A percentile compares a stretch with the other conserved stretches of the same genome.
phyloP scores from a whole-genome alignment of 1,140 invertebrate genomes.

The Alviniconcha marisindica region DNA sequence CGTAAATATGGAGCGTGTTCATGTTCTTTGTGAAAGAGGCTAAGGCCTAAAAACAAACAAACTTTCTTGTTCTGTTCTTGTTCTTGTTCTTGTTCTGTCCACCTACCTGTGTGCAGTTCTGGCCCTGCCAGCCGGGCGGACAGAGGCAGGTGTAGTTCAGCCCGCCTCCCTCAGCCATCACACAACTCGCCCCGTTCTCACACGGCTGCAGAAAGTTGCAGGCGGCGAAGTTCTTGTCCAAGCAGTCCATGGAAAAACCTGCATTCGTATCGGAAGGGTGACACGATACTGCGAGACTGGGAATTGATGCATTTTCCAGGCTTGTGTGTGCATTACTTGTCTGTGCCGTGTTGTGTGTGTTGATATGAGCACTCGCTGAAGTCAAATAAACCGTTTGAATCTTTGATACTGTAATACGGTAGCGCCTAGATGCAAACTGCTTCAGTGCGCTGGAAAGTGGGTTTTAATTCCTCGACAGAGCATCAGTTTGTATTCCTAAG shows the following conservation, averaged over 20 bases:
- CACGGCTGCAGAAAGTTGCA: constrained; percentile 56
- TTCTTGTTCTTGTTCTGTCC: background rate
- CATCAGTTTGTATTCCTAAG: too few species aligned
- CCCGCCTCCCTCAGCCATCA: constrained; percentile 26
- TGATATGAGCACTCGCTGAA: too few species aligned
- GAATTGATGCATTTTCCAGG: too few species aligned
- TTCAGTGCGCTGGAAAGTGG: too few species aligned
- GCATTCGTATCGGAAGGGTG: background rate
- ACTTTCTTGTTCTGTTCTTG: background rate
- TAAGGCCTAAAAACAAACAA: too few species aligned
- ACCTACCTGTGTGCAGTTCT: constrained; percentile 54
- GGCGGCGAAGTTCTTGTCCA: constrained; percentile 40
- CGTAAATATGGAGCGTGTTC: background rate
- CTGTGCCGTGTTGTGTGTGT: too few species aligned
- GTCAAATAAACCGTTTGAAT: too few species aligned
- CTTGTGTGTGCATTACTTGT: too few species aligned
- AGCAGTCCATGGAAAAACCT: constrained; percentile 54
- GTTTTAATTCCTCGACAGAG: too few species aligned
- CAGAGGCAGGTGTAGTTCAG: constrained; percentile 58
- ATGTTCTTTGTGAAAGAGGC: too few species aligned
- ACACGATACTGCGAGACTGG: background rate
- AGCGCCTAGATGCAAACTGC: too few species aligned
- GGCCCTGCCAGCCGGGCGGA: constrained; percentile 53
- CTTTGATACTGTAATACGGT: too few species aligned
- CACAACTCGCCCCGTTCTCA: constrained; percentile 49